phyloP scores from a whole-genome alignment of 2,113 vertebrate species.

The Upupa epops region DNA sequence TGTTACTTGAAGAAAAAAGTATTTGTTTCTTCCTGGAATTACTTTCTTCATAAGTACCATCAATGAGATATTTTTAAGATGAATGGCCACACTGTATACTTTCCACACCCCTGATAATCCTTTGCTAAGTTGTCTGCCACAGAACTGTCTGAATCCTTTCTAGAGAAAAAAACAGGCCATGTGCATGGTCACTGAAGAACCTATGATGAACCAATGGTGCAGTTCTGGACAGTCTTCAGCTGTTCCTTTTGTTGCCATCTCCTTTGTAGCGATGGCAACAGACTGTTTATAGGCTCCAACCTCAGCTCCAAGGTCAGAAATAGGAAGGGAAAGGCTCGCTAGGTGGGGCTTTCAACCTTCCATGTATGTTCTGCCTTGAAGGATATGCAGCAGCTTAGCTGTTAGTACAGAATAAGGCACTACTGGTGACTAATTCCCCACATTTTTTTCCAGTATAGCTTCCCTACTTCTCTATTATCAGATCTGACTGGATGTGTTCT shows the following conservation, averaged over 20 bases:
- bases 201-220: fast-evolving
- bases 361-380: neutral
- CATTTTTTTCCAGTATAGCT: neutral
- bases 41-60: neutral
- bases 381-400: neutral
- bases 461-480: neutral
- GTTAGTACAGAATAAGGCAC: neutral
- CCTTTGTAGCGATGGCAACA: neutral
- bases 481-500: neutral
- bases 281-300: neutral
- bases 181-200: neutral
- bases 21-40: neutral
- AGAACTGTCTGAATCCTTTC: neutral
- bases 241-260: neutral
- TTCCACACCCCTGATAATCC: neutral
- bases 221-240: neutral
- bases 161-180: neutral
- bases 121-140: fast-evolving
- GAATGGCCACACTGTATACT: neutral
- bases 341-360: neutral
- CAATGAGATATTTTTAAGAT: neutral
- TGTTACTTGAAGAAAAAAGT: neutral
- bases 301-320: neutral
- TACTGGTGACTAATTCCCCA: neutral
- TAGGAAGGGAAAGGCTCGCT: neutral